These are phyloP conservation scores for Merluccius polli DNA, from an alignment of 2,797 vertebrate genomes.

Conservation along the genomic window DNA sequence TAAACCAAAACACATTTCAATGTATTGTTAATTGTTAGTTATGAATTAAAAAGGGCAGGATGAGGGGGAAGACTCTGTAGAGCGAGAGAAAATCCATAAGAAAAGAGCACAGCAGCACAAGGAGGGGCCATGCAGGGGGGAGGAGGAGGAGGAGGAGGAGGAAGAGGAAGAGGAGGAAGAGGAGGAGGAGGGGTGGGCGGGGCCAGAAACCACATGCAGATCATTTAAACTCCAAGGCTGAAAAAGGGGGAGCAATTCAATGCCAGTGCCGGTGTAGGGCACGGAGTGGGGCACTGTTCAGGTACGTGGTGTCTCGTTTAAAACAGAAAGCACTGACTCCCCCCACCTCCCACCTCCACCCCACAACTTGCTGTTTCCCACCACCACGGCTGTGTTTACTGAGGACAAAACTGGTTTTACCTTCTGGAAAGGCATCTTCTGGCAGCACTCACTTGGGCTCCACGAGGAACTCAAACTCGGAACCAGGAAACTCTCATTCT, in stretches of 20 bases:
- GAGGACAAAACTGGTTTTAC: slow-evolving; percentile 58
- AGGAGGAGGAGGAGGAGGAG: slow-evolving; percentile 23
- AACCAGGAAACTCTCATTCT: slow-evolving; percentile 37
- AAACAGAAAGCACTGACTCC: slow-evolving; percentile 59
- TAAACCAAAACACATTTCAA: background rate
- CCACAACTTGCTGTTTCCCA: slow-evolving; percentile 52
- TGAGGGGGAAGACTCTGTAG: slow-evolving; percentile 66
- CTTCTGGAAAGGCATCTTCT: slow-evolving; percentile 56
- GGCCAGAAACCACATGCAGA: slow-evolving; percentile 77
- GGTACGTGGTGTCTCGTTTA: slow-evolving; percentile 54
- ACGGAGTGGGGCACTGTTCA: slow-evolving; percentile 70
- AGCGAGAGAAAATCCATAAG: slow-evolving; percentile 68
- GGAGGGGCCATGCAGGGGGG: slow-evolving; percentile 45
- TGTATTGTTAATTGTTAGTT: background rate
- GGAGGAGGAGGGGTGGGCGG: slow-evolving; percentile 38
- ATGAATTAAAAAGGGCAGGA: background rate
- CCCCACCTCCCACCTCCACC: slow-evolving; percentile 12
- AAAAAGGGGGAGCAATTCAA: slow-evolving; percentile 69
- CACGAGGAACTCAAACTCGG: slow-evolving; percentile 47
- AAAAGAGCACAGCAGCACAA: slow-evolving; percentile 76
- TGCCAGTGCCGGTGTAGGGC: slow-evolving; percentile 60
- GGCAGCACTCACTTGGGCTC: slow-evolving; percentile 51
- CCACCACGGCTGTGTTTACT: slow-evolving; percentile 45
- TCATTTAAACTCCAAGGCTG: slow-evolving; percentile 86
- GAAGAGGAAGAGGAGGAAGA: slow-evolving; percentile 31